These are phyloP conservation scores for Sarcophaga variegata DNA, from an alignment of 2,888 invertebrate species.

Conservation along the genomic window DNA sequence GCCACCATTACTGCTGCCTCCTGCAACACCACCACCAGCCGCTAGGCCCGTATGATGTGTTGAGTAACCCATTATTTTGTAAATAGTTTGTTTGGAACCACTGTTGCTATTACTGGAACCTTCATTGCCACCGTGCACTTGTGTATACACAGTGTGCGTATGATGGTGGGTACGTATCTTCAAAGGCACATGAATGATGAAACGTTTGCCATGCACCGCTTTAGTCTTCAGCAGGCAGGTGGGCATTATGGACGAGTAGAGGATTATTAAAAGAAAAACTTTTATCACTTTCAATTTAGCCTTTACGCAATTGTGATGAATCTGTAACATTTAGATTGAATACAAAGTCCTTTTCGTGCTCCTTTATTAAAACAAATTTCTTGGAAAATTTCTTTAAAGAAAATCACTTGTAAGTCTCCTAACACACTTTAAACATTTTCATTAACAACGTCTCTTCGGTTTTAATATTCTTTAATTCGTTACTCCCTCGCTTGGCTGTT, in stretches of 20 bases:
- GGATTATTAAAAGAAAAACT: conserved; percentile 53
- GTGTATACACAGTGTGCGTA: conserved; percentile 88
- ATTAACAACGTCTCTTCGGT: not conserved
- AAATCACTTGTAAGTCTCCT: not conserved
- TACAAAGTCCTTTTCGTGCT: not conserved
- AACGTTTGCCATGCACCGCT: conserved; percentile 83
- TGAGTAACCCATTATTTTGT: conserved; percentile 81
- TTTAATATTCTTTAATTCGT: conserved; percentile 39
- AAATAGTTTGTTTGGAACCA: conserved; percentile 78
- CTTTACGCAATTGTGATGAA: conserved; percentile 31
- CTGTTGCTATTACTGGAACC: conserved; percentile 76
- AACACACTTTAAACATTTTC: conserved; percentile 61
- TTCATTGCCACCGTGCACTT: conserved; percentile 85
- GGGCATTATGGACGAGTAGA: conserved; percentile 61
- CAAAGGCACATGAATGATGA: conserved; percentile 90
- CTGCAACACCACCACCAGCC: conserved; percentile 81
- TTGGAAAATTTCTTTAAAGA: not conserved
- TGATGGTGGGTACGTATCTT: conserved; percentile 89
- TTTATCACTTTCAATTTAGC: conserved; percentile 53
- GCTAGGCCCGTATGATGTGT: conserved; percentile 82
- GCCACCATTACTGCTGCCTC: conserved; percentile 68
- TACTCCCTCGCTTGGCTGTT: conserved; percentile 29
- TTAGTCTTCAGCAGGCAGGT: conserved; percentile 56
- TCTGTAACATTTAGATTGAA: conserved; percentile 62
- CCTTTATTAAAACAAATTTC: not conserved